Percentiles rank a stretch among this genome's conserved stretches.
phyloP scores from a whole-genome alignment of 2,888 invertebrate species.

The Pachliopta kotzebuea region DNA sequence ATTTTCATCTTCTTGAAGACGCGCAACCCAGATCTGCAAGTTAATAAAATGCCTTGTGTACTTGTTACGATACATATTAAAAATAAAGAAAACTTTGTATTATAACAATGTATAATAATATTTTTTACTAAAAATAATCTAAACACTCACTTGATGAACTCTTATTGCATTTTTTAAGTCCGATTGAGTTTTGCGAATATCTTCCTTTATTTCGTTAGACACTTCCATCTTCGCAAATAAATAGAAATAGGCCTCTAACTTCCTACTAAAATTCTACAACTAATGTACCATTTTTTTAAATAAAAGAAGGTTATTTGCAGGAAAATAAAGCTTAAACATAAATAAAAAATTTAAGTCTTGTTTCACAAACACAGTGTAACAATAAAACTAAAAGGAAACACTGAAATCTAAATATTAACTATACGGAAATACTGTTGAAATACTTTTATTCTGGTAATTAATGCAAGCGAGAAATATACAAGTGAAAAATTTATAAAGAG shows the following conservation, averaged over 20 bases:
- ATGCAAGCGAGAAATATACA: neutral
- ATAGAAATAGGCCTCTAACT: slow-evolving; percentile 11
- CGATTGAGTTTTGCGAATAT: slow-evolving; percentile 80
- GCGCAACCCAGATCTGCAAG: slow-evolving; percentile 78
- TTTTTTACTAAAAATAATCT: slow-evolving; percentile 2
- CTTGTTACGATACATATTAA: slow-evolving; percentile 6
- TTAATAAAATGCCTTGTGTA: slow-evolving; percentile 30
- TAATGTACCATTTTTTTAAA: slow-evolving; percentile 1
- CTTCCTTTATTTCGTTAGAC: slow-evolving; percentile 81
- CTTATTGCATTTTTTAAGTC: slow-evolving; percentile 83
- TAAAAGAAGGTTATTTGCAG: slow-evolving; percentile 7
- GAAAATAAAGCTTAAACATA: slow-evolving; percentile 15
- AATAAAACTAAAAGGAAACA: slow-evolving; percentile 29
- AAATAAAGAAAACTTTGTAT: slow-evolving; percentile 6
- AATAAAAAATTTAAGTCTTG: slow-evolving; percentile 19
- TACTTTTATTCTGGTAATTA: slow-evolving; percentile 12
- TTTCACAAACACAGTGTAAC: slow-evolving; percentile 26
- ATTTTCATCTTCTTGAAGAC: slow-evolving; percentile 77
- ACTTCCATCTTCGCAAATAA: slow-evolving; percentile 73
- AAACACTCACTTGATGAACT: slow-evolving; percentile 80
- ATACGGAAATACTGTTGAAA: slow-evolving; percentile 25
- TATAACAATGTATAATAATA: slow-evolving; percentile 30
- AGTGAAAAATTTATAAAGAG: neutral
- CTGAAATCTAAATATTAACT: slow-evolving; percentile 24
- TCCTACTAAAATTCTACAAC: slow-evolving; percentile 1